Percentiles rank a stretch among this genome's conserved stretches.
phyloP scores from a whole-genome alignment of 2,888 invertebrate species.

The Andrena bucephala region DNA sequence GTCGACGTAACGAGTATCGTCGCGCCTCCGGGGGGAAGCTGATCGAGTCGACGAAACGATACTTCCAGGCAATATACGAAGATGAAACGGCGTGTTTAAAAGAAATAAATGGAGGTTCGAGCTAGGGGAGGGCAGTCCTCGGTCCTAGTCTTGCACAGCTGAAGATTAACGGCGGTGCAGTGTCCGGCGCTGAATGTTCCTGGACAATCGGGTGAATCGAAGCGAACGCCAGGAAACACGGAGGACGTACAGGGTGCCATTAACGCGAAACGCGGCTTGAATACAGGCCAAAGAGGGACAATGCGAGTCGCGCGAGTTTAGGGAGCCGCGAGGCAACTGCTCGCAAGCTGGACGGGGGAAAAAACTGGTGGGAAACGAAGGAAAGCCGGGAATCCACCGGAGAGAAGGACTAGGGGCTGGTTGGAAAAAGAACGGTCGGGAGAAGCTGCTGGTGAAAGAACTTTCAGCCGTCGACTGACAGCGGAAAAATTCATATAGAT shows the following conservation, averaged over 20 bases:
- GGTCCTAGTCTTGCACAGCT: neutral
- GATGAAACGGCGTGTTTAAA: no score
- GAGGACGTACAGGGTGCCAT: conserved; percentile 36
- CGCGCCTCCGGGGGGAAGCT: neutral
- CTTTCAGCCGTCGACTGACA: conserved; percentile 45
- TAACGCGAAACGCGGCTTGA: conserved; percentile 32
- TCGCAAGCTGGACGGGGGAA: neutral
- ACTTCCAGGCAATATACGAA: no score
- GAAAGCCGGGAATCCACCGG: neutral
- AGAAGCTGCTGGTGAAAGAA: conserved; percentile 32
- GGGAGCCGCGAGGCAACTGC: neutral
- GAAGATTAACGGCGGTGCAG: conserved; percentile 34
- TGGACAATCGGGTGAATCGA: conserved; percentile 52
- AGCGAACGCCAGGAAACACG: conserved; percentile 30
- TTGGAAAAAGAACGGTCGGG: neutral
- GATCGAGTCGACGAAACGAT: conserved; percentile 11
- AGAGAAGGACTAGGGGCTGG: neutral
- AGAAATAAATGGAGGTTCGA: no score
- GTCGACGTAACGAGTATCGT: neutral
- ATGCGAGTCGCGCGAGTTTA: conserved; percentile 6
- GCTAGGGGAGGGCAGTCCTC: no score
- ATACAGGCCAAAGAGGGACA: conserved; percentile 16
- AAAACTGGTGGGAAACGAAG: neutral
- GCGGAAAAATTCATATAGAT: conserved; percentile 58
- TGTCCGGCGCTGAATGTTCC: conserved; percentile 33